Percentiles rank a stretch among this genome's conserved stretches.
phyloP scores from a whole-genome alignment of 1,140 invertebrate genomes.

The Periplaneta americana region DNA sequence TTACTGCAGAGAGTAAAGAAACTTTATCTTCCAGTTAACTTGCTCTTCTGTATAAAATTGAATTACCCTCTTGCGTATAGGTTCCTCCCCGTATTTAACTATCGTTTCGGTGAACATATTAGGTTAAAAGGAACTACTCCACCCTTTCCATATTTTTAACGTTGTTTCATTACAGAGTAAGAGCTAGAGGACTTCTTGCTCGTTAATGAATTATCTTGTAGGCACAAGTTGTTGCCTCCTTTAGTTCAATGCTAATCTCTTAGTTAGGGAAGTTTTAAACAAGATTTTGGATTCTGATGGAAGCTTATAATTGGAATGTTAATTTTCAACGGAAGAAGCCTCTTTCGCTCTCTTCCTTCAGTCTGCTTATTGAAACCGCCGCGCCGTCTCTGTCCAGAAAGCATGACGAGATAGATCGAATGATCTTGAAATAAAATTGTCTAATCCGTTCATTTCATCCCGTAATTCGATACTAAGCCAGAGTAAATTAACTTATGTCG shows the following conservation, averaged over 20 bases:
- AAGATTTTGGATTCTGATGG: background rate
- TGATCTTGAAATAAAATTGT: background rate
- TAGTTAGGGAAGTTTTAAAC: background rate
- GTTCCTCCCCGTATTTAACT: background rate
- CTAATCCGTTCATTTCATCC: background rate
- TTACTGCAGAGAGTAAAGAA: background rate
- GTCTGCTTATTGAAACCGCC: background rate
- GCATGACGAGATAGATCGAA: background rate
- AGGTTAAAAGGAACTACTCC: background rate
- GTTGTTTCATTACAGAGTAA: background rate
- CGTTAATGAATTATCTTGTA: background rate
- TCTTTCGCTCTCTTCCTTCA: background rate
- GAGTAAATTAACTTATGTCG: background rate
- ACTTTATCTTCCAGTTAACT: background rate
- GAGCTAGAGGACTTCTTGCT: background rate
- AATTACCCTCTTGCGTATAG: background rate
- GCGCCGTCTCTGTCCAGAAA: background rate
- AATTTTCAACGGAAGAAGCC: background rate
- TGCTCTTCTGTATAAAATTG: background rate
- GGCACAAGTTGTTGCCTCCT: background rate
- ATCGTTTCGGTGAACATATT: background rate
- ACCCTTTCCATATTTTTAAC: background rate
- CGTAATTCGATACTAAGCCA: background rate
- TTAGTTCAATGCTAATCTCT: background rate
- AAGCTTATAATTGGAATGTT: background rate